Conservation (phyloP, 2,113 vertebrate species). For the Aleadryas rufinucha region DNA sequence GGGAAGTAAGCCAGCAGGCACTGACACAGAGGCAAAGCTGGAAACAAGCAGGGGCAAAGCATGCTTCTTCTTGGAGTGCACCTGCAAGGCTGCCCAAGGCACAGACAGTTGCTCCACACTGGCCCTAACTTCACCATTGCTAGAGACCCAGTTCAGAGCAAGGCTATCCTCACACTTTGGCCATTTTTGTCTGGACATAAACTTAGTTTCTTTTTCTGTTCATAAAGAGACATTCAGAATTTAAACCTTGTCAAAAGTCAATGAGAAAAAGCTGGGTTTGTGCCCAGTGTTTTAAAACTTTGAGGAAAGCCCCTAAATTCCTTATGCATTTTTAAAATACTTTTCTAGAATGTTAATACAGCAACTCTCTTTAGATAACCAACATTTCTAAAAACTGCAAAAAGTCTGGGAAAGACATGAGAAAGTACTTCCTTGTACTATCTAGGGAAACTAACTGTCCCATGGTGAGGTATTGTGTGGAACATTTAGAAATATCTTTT, state of each 20-base stretch:
- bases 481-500: background rate
- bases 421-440: background rate
- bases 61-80: background rate
- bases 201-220: background rate
- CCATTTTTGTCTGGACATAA: background rate
- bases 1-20: background rate
- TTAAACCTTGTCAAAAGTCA: background rate
- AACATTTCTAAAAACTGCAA: background rate
- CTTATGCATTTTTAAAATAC: background rate
- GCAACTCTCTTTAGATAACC: background rate
- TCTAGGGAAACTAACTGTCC: background rate
- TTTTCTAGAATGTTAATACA: background rate
- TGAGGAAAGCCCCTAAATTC: background rate
- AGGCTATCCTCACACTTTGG: background rate
- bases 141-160: background rate
- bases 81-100: background rate
- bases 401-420: background rate
- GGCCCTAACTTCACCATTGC: background rate
- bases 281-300: background rate
- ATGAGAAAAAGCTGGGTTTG: background rate
- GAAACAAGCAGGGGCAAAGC: background rate
- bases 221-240: background rate
- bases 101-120: fast-evolving
- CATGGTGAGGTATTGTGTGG: background rate
- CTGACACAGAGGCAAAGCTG: fast-evolving